A percentile compares a stretch with the other conserved stretches of the same genome.
These are phyloP conservation scores for Achroia grisella DNA, from an alignment of 1,140 invertebrate species.

Conservation along the genomic window DNA sequence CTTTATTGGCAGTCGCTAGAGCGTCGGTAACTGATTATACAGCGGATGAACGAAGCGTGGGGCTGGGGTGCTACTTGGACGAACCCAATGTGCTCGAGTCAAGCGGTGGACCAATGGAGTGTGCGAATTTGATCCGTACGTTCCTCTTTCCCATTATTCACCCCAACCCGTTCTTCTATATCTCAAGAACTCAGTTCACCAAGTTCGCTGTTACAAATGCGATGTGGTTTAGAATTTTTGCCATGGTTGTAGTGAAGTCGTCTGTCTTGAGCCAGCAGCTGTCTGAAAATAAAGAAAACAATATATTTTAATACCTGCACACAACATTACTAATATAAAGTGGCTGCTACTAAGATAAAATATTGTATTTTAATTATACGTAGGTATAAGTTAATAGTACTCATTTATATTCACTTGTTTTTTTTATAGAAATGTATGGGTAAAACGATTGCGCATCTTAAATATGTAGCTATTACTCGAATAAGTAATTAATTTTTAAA, in stretches of 20 bases:
- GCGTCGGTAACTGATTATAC: slow-evolving; percentile 64
- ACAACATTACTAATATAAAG: too few relatives aligned
- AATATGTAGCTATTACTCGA: slow-evolving; percentile 13
- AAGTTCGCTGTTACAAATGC: slow-evolving; percentile 13
- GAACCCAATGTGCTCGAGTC: slow-evolving; percentile 36
- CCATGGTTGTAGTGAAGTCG: slow-evolving; percentile 35
- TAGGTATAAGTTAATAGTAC: too few relatives aligned
- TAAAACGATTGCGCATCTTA: too few relatives aligned
- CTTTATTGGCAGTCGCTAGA: slow-evolving; percentile 69
- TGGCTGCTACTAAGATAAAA: too few relatives aligned
- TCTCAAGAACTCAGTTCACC: slow-evolving; percentile 35
- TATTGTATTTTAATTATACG: too few relatives aligned
- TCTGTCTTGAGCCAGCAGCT: slow-evolving; percentile 40
- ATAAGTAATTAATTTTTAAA: slow-evolving; percentile 53
- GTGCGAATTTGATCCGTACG: slow-evolving; percentile 66
- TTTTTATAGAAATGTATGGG: too few relatives aligned
- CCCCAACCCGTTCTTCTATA: slow-evolving; percentile 38
- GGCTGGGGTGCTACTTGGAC: slow-evolving; percentile 44
- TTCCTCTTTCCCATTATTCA: slow-evolving; percentile 71
- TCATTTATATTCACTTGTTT: too few relatives aligned
- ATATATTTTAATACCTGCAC: too few relatives aligned
- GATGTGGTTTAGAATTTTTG: slow-evolving; percentile 20
- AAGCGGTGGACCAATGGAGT: slow-evolving; percentile 65
- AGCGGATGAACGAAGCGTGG: slow-evolving; percentile 20
- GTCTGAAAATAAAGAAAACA: slow-evolving; percentile 51